Evolutionary conservation across 2,888 invertebrate species (phyloP), one percentile per base, ranked within the genome.

Genomic region (Microdon myrmicae): DNA sequence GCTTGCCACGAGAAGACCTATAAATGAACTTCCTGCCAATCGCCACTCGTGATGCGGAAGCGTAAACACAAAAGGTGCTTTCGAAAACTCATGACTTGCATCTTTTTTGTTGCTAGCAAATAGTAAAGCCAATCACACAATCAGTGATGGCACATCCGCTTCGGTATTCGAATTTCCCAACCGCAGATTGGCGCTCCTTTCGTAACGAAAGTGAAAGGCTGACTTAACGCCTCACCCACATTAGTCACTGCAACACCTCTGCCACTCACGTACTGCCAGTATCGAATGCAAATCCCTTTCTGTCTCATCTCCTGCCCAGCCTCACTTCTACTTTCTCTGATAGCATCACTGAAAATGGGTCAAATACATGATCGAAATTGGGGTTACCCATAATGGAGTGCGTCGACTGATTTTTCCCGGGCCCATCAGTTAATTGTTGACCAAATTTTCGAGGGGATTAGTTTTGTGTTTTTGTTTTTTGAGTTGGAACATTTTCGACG

Each of bases 321-420:
- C n/a, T n/a, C n/a, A n/a, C n/a, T n/a, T n/a, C n/a, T n/a, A n/a
- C n/a, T n/a, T n/a, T n/a, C n/a, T n/a, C n/a, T n/a, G n/a, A n/a
- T n/a, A n/a, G n/a, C n/a, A n/a, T n/a, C 6, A 38, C 16, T 14
- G 19, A 14, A 38, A 38, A 23, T 38, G 10, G 38, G 37, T 37
- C 16, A 28, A 35, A 47, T 38, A 23, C 38, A 17, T 31, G 10
- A 17, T 10, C 22, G 19, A 38, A 38, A 48, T n/a, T n/a, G n/a
- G n/a, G n/a, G n/a, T n/a, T n/a, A n/a, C n/a, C n/a, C n/a, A n/a
- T 23, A 48, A 48, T 48, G 28, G 47, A 28, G 16, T 29, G 13
- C 22, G 23, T 38, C 10, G 28, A 7, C 16, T 10, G 19, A 8
- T 17, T 12, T 25, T 17, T 3, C 25, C n/a, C 48, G 20, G 29